A percentile compares a stretch with the other conserved stretches of the same genome.
Evolutionary conservation across 2,113 vertebrate genomes (phyloP).

Genomic region (Alosa alosa): DNA sequence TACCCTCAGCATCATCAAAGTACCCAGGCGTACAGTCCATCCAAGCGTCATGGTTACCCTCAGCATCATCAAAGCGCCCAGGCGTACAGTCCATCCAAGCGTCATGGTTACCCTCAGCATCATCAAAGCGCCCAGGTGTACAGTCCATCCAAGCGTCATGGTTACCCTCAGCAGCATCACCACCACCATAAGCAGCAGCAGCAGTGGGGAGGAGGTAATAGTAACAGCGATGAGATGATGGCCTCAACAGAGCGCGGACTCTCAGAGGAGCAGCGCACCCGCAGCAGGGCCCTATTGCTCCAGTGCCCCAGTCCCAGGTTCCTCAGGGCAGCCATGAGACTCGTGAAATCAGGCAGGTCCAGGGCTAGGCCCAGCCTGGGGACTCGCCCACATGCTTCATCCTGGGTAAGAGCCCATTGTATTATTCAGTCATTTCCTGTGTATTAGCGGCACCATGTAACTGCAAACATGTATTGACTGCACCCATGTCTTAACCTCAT

Average conservation of each 20-base stretch:
- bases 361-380: not conserved
- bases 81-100: constrained; percentile 15
- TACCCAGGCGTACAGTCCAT: not conserved
- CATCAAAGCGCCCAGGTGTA: not conserved
- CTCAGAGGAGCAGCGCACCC: not conserved
- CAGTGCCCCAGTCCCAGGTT: constrained; percentile 30
- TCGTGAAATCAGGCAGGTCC: constrained; percentile 27
- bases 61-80: constrained; percentile 4
- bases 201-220: not conserved
- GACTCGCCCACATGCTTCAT: not conserved
- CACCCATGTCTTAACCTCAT: too few species aligned
- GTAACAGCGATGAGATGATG: not conserved
- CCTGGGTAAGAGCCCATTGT: constrained; percentile 36
- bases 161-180: too few species aligned
- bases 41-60: constrained; percentile 33
- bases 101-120: constrained; percentile 25
- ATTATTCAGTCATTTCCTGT: too few species aligned
- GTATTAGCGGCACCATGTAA: too few species aligned
- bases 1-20: constrained; percentile 17
- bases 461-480: too few species aligned
- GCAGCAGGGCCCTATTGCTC: constrained; percentile 31
- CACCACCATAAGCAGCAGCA: not conserved
- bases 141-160: too few species aligned
- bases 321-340: constrained; percentile 11
- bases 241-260: not conserved